phyloP scores from a whole-genome alignment of 1,140 invertebrate species.

The Elymnias hypermnestra region DNA sequence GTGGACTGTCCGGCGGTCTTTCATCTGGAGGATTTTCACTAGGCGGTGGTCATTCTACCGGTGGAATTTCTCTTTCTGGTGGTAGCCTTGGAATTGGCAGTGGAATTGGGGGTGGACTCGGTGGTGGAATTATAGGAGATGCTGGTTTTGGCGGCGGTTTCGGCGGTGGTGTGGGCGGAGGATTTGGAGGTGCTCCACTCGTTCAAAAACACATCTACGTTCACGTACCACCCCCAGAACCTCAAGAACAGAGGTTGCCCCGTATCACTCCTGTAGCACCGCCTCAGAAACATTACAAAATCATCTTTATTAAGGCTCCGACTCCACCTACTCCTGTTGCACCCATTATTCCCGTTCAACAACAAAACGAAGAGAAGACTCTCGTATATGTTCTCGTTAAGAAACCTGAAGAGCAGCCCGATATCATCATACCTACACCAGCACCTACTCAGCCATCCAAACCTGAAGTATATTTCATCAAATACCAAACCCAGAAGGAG shows the following conservation, averaged over 20 bases:
- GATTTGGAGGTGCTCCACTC: conserved; percentile 61
- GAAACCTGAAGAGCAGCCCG: conserved; percentile 87
- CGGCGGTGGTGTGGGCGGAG: conserved; percentile 52
- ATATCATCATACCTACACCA: conserved; percentile 84
- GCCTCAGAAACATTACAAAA: conserved; percentile 90
- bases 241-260: conserved; percentile 78
- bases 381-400: conserved; percentile 92
- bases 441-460: conserved; percentile 88
- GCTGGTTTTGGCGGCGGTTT: conserved; percentile 34
- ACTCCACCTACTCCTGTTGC: conserved; percentile 85
- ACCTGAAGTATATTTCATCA: conserved; percentile 92
- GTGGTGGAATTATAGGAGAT: conserved; percentile 19
- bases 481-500: conserved; percentile 87
- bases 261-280: conserved; percentile 76
- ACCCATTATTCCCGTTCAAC: conserved; percentile 84
- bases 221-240: conserved; percentile 77
- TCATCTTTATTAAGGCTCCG: conserved; percentile 92
- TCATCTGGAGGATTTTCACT: conserved; percentile 33
- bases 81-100: conserved; percentile 44
- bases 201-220: conserved; percentile 76
- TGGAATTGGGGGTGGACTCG: conserved; percentile 28
- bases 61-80: conserved; percentile 33
- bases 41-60: conserved; percentile 39
- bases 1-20: conserved; percentile 38
- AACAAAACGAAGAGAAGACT: conserved; percentile 92